Evolutionary conservation across 2,113 vertebrate species (phyloP).

Genomic region (Rhinoptilus africanus): DNA sequence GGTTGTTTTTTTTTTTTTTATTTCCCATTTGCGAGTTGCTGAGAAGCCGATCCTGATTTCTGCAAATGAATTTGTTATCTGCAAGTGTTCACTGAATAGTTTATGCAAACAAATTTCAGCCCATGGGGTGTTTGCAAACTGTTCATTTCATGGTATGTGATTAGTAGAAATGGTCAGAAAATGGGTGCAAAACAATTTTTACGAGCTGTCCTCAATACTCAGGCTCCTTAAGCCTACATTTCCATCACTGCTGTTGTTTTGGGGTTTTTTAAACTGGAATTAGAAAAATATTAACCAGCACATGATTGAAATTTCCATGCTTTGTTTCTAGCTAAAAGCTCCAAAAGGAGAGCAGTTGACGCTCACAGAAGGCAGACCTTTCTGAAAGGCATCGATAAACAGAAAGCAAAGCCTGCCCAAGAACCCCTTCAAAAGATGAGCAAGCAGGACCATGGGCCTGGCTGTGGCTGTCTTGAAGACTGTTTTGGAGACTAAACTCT

Average conservation of each 20-base stretch:
- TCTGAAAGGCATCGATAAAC: not conserved
- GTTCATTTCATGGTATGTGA: constrained; percentile 67
- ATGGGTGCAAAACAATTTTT: constrained; percentile 34
- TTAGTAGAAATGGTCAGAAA: constrained; percentile 60
- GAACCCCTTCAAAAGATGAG: not conserved
- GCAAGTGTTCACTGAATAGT: constrained; percentile 48
- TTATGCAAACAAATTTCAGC: constrained; percentile 70
- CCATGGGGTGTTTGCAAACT: constrained; percentile 67
- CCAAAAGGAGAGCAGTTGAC: not conserved
- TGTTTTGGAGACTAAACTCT: not conserved
- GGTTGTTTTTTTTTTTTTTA: not conserved
- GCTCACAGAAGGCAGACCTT: not conserved
- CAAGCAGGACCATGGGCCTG: accelerated
- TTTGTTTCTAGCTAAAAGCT: not conserved
- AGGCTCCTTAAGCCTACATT: not conserved
- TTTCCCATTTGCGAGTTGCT: not conserved
- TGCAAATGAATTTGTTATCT: constrained; percentile 71
- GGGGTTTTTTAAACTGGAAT: not conserved
- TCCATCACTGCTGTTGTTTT: not conserved
- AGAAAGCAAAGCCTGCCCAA: not conserved
- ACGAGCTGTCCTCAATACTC: not conserved
- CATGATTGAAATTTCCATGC: not conserved
- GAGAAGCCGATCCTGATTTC: constrained; percentile 59
- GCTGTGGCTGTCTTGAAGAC: not conserved
- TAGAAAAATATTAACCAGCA: not conserved